Conservation (phyloP, 1,140 invertebrate genomes). For the Steinernema feltiae region DNA sequence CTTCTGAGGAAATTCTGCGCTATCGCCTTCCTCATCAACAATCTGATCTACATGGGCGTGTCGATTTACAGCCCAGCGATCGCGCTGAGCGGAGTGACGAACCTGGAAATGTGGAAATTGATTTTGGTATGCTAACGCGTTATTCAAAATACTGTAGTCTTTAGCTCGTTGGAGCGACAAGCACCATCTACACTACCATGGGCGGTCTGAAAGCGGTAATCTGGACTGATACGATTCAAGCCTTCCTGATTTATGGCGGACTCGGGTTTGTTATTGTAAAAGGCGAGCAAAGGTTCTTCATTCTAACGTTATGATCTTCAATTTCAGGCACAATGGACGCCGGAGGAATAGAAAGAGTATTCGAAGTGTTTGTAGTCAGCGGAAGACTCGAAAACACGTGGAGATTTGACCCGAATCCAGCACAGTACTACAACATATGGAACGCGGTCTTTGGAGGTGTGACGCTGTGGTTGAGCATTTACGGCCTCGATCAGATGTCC, state of each 20-base stretch:
- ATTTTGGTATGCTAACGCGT: constrained; percentile 27
- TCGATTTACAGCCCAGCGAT: constrained; percentile 24
- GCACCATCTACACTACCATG: constrained; percentile 38
- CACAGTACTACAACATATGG: constrained; percentile 5
- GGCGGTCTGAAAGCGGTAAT: constrained; percentile 38
- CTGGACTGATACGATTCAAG: constrained; percentile 40
- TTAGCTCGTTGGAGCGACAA: constrained; percentile 31
- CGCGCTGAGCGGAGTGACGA: constrained; percentile 41
- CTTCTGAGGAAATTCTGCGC: neutral
- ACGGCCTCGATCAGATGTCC: constrained; percentile 14
- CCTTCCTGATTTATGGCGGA: constrained; percentile 32
- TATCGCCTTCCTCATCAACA: neutral
- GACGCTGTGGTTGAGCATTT: neutral
- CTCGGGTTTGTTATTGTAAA: constrained; percentile 30
- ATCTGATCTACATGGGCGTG: neutral
- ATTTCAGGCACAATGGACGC: neutral
- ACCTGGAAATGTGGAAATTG: constrained; percentile 46
- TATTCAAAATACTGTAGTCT: neutral
- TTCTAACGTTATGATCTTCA: too few relatives aligned
- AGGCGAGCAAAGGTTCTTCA: too few relatives aligned
- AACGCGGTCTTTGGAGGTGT: neutral
- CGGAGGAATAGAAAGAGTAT: neutral
- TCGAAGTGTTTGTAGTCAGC: neutral
- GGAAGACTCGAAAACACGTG: neutral
- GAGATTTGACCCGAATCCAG: neutral